These are phyloP conservation scores for Hoplostethus atlanticus DNA, from an alignment of 2,797 vertebrate species.

Conservation along the genomic window DNA sequence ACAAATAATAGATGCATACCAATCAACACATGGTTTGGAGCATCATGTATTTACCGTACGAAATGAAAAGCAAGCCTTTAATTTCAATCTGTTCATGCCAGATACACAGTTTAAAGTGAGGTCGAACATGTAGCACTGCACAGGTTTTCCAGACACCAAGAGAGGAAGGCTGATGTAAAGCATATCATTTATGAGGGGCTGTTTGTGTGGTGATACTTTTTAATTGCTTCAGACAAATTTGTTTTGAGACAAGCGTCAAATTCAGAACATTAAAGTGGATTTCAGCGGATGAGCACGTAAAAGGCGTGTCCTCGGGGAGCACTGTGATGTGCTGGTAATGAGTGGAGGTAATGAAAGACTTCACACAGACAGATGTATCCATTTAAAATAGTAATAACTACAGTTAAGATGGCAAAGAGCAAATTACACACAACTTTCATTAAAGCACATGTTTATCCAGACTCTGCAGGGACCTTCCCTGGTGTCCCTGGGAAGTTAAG, in stretches of 20 bases:
- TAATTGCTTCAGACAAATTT: slow-evolving; percentile 89
- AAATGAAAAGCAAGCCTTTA: slow-evolving; percentile 47
- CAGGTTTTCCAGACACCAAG: slow-evolving; percentile 53
- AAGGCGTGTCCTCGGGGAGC: slow-evolving; percentile 86
- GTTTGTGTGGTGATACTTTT: slow-evolving; percentile 84
- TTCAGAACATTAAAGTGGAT: slow-evolving; percentile 85
- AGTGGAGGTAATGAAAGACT: slow-evolving; percentile 89
- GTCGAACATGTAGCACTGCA: slow-evolving; percentile 52
- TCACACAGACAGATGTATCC: slow-evolving; percentile 89
- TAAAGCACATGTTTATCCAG: slow-evolving; percentile 80
- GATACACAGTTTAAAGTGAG: slow-evolving; percentile 55
- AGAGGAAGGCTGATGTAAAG: slow-evolving; percentile 70
- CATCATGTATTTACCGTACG: slow-evolving; percentile 28
- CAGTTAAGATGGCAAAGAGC: slow-evolving; percentile 88
- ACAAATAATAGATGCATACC: slow-evolving; percentile 28
- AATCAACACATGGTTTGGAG: slow-evolving; percentile 31
- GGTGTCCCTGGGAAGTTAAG: slow-evolving; percentile 75
- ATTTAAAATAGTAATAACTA: slow-evolving; percentile 90
- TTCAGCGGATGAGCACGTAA: slow-evolving; percentile 86
- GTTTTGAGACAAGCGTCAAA: slow-evolving; percentile 85
- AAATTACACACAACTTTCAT: slow-evolving; percentile 86
- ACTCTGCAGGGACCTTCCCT: slow-evolving; percentile 81
- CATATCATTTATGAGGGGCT: slow-evolving; percentile 69
- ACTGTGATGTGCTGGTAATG: slow-evolving; percentile 84
- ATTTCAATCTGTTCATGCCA: slow-evolving; percentile 55